Evolutionary conservation across 2,797 vertebrate species (phyloP).

Genomic region (Sebastes trivittatus): DNA sequence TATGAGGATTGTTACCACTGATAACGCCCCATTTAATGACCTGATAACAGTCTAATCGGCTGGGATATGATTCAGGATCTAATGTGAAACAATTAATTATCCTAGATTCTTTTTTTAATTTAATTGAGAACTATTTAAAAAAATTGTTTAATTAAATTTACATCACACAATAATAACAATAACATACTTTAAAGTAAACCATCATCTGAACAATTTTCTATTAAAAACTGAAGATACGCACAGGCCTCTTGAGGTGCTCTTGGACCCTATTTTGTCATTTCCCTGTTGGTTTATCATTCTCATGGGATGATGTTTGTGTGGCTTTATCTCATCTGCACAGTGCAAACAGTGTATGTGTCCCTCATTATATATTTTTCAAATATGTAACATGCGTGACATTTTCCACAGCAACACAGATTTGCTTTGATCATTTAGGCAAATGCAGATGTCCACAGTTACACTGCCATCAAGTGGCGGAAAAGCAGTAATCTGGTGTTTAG

Average conservation of each 20-base stretch:
- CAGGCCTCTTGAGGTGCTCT: not conserved
- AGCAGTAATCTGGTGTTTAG: not conserved
- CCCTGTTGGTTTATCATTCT: not conserved
- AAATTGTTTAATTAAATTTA: constrained; percentile 17
- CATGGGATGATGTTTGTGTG: not conserved
- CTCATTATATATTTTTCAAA: not conserved
- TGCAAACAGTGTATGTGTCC: not conserved
- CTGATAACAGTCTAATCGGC: not conserved
- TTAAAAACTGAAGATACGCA: constrained; percentile 55
- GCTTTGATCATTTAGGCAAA: not conserved
- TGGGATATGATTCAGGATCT: not conserved
- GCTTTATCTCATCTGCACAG: not conserved
- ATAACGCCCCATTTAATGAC: too few relatives aligned
- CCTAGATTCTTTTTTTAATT: not conserved
- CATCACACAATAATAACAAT: constrained; percentile 4
- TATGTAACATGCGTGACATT: not conserved
- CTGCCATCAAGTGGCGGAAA: constrained; percentile 76
- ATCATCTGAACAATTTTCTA: constrained; percentile 55
- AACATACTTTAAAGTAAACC: constrained; percentile 39
- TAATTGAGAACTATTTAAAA: not conserved
- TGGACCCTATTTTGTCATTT: not conserved
- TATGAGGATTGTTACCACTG: too few relatives aligned
- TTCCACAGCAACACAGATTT: constrained; percentile 7
- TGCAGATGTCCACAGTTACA: constrained; percentile 59
- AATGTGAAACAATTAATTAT: not conserved